Conservation (phyloP, 1,140 invertebrate genomes). For the Parasteatoda tepidariorum region DNA sequence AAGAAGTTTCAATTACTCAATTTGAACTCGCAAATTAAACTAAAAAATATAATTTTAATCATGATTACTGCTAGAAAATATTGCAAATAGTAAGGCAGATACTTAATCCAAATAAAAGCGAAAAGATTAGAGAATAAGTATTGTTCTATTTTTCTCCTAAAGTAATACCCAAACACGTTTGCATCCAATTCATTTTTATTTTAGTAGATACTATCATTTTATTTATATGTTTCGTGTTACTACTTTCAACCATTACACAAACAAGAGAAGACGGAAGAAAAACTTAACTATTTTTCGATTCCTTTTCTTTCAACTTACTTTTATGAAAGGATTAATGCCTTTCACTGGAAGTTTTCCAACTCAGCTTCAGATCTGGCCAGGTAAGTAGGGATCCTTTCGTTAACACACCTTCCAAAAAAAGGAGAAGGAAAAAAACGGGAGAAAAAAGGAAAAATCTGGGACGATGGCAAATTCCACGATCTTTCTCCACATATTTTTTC, state of each 20-base stretch:
- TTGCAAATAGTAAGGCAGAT: no score
- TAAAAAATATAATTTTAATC: no score
- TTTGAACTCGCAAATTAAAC: no score
- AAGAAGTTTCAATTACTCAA: no score
- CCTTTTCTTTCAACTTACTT: background rate
- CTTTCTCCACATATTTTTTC: conserved; percentile 25
- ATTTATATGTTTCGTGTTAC: background rate
- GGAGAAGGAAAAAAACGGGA: conserved; percentile 5
- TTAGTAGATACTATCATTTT: background rate
- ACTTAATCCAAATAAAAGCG: no score
- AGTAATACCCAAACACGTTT: background rate
- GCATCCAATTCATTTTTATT: background rate
- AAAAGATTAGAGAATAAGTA: no score
- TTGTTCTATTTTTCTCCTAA: no score
- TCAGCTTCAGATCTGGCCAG: background rate
- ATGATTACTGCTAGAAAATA: no score
- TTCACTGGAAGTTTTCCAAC: conserved; percentile 39
- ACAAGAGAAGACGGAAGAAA: background rate
- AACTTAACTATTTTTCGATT: conserved; percentile 34
- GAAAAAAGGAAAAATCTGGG: background rate
- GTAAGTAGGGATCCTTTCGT: conserved; percentile 14
- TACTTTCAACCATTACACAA: background rate
- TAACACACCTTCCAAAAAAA: conserved; percentile 9
- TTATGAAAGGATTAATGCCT: conserved; percentile 27
- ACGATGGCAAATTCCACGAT: conserved; percentile 9